Conservation (phyloP, 2,113 vertebrate genomes). For the Corynorhinus townsendii region DNA sequence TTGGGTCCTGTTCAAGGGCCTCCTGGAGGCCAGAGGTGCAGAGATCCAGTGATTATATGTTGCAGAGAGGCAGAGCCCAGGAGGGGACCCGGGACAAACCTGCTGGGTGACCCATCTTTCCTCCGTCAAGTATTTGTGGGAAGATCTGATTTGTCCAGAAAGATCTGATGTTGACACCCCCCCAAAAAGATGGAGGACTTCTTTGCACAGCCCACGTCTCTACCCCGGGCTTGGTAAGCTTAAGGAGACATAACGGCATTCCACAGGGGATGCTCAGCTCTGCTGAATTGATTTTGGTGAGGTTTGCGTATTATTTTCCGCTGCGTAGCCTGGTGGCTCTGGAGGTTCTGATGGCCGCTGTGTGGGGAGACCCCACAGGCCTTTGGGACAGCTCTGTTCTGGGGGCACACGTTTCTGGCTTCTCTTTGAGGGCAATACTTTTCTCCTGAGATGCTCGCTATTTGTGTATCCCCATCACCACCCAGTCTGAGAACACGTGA, state of each 20-base stretch:
- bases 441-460: slow-evolving; percentile 68
- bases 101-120: background rate
- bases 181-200: too few relatives aligned
- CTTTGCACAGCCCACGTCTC: background rate
- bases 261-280: background rate
- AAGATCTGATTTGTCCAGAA: too few relatives aligned
- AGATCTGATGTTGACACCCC: too few relatives aligned
- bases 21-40: background rate
- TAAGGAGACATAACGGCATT: background rate
- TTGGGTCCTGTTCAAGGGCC: background rate
- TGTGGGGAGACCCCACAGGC: background rate
- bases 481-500: slow-evolving; percentile 67
- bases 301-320: background rate
- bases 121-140: background rate
- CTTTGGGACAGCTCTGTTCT: slow-evolving; percentile 41
- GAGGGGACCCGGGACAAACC: too few relatives aligned
- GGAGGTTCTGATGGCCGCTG: rapidly evolving
- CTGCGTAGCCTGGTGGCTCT: background rate
- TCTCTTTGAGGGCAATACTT: slow-evolving; percentile 50
- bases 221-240: background rate
- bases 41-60: too few relatives aligned
- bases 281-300: background rate
- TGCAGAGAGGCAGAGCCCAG: background rate
- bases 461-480: slow-evolving; percentile 73
- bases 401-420: slow-evolving; percentile 34